These are phyloP conservation scores for Calameuta idolon DNA, from an alignment of 2,888 invertebrate genomes.

Conservation along the genomic window DNA sequence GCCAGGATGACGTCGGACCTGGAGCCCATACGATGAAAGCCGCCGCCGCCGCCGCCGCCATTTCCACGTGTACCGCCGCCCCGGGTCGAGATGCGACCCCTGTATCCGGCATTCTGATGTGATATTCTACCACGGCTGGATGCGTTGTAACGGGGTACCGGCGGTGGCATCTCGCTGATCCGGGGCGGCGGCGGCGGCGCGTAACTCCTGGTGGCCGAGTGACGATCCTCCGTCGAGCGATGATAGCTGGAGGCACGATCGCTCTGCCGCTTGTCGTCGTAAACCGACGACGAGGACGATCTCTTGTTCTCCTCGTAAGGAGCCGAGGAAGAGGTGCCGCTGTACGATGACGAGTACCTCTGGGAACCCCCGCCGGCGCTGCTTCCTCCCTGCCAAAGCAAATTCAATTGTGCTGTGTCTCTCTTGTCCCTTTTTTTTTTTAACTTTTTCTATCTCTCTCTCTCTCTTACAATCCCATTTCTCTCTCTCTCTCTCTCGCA, in stretches of 20 bases:
- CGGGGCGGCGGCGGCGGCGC: conserved; percentile 56
- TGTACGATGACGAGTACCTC: conserved; percentile 62
- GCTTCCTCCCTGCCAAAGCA: conserved; percentile 64
- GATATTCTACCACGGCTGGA: conserved; percentile 59
- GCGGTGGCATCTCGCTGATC: conserved; percentile 59
- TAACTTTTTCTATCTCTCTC: conserved; percentile 29
- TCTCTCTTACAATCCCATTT: conserved; percentile 33
- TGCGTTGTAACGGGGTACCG: conserved; percentile 51
- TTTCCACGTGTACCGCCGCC: conserved; percentile 36
- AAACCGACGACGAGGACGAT: conserved; percentile 56
- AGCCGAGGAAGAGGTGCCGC: conserved; percentile 55
- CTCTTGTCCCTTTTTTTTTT: conserved; percentile 23
- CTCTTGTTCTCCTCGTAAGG: conserved; percentile 61
- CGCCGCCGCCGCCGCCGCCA: conserved; percentile 48
- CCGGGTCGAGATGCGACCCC: conserved; percentile 58
- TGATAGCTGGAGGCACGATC: conserved; percentile 61
- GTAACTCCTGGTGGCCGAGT: conserved; percentile 61
- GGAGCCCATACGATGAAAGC: conserved; percentile 57
- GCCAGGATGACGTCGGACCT: conserved; percentile 56
- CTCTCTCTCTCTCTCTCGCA: conserved; percentile 28
- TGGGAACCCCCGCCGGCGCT: conserved; percentile 59
- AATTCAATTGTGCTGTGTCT: conserved; percentile 60
- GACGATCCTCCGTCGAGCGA: conserved; percentile 61
- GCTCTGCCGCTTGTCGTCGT: conserved; percentile 62
- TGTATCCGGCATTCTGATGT: conserved; percentile 55